Evolutionary conservation across 2,888 invertebrate genomes (phyloP).

Genomic region (Diadegma fenestrale): DNA sequence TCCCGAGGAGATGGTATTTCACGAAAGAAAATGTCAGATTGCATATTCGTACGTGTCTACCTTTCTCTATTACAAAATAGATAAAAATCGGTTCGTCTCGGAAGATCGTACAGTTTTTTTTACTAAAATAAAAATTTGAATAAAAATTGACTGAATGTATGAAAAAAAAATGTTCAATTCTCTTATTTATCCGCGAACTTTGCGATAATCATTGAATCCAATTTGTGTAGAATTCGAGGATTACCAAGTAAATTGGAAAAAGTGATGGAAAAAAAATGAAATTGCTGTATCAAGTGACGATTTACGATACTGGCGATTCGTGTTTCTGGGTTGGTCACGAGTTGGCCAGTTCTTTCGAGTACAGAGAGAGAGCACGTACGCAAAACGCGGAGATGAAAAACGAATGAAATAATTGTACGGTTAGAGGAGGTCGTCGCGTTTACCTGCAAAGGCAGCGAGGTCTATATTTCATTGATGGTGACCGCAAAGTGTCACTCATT

Average conservation of each 20-base stretch:
- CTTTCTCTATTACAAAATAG: slow-evolving; percentile 68
- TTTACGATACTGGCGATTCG: background rate
- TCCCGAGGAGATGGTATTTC: slow-evolving; percentile 53
- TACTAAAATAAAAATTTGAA: background rate
- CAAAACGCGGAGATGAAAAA: slow-evolving; percentile 1
- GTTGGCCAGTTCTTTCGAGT: background rate
- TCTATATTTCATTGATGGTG: slow-evolving; percentile 29
- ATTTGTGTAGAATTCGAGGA: background rate
- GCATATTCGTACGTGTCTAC: slow-evolving; percentile 57
- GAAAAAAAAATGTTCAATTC: background rate
- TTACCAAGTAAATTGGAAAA: background rate
- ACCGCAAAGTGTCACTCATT: slow-evolving; percentile 8
- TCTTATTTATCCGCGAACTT: background rate
- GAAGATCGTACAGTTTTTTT: too few species aligned
- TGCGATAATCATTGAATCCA: background rate
- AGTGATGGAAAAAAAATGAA: background rate
- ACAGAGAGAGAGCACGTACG: background rate
- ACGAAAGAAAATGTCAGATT: slow-evolving; percentile 64
- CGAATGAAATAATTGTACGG: background rate
- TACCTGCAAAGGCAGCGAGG: slow-evolving; percentile 35
- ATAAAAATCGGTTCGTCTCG: slow-evolving; percentile 37
- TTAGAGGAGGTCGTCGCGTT: slow-evolving; percentile 41
- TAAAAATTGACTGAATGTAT: background rate
- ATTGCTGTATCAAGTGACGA: background rate
- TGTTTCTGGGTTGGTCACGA: background rate